A percentile compares a stretch with the other conserved stretches of the same genome.
Conservation (phyloP, 2,888 invertebrate genomes). For the Caenorhabditis wallacei region DNA sequence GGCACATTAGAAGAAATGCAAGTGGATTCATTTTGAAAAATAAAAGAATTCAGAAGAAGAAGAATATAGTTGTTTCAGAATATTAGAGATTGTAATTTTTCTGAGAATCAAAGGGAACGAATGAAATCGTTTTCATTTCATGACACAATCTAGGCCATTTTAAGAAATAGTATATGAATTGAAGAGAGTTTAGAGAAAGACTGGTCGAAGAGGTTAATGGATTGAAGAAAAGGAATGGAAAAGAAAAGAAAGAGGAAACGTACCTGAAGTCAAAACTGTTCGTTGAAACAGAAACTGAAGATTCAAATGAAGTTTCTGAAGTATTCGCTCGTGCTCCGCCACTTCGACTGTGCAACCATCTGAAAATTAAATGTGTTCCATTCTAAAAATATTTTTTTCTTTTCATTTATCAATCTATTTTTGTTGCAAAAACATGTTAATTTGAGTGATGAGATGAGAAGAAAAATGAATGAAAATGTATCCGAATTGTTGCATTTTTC, state of each 20-base stretch:
- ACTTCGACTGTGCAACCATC: constrained; percentile 59
- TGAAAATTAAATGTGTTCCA: constrained; percentile 27
- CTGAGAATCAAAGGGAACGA: no score
- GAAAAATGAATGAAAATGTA: neutral
- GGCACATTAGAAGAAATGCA: constrained; percentile 69
- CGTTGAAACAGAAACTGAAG: constrained; percentile 50
- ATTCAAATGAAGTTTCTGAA: constrained; percentile 60
- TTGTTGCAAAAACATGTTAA: constrained; percentile 28
- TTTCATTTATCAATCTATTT: constrained; percentile 16
- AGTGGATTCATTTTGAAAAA: constrained; percentile 44
- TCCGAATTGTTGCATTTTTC: constrained; percentile 13
- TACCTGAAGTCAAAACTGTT: constrained; percentile 66
- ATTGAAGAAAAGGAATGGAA: neutral
- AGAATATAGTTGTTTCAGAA: no score
- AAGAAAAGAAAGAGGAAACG: constrained; percentile 25
- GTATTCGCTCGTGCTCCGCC: constrained; percentile 40
- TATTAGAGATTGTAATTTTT: no score
- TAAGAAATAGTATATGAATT: neutral
- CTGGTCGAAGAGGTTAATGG: constrained; percentile 42
- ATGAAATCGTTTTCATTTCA: constrained; percentile 38
- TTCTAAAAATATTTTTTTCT: neutral
- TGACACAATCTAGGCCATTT: constrained; percentile 49
- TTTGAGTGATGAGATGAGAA: constrained; percentile 14
- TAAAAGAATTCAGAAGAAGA: neutral
- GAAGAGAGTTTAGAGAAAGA: constrained; percentile 36